These are phyloP conservation scores for zebrafish (Danio rerio) DNA, from an alignment of 2,113 vertebrate species.

Conservation along the genomic window GRCz12tu NC_133198.1:34874501-34875000, in stretches of 20 bases:
- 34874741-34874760: background rate
- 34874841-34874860: background rate
- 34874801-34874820: background rate
- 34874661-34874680: background rate
- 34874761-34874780: background rate
- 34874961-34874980: too few relatives aligned
- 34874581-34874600: background rate
- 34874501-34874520: background rate
- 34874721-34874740: too few relatives aligned
- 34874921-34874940: too few relatives aligned
- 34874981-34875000: too few relatives aligned
- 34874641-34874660: background rate
- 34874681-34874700: background rate
- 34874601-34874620: background rate
- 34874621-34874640: background rate
- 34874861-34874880: background rate
- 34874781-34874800: background rate
- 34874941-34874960: too few relatives aligned
- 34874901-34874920: too few relatives aligned
- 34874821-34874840: background rate
- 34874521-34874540: background rate
- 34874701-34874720: background rate
- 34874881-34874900: too few relatives aligned
- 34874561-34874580: too few relatives aligned
- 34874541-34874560: too few relatives aligned